Evolutionary conservation across 1,140 invertebrate species (phyloP).

Genomic region (Nephotettix cincticeps): DNA sequence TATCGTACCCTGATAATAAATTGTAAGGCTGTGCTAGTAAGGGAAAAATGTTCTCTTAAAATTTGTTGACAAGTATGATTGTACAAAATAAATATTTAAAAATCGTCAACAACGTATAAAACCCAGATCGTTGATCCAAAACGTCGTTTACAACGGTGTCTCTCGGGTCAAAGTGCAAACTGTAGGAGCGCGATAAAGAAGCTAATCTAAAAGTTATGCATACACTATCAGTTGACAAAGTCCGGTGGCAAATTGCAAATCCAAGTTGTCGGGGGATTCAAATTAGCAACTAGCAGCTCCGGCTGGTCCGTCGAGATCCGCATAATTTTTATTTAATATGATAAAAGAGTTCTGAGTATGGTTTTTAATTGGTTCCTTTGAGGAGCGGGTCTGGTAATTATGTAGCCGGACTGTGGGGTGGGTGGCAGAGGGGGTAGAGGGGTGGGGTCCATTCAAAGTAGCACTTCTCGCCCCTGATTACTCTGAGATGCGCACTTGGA

Average conservation of each 20-base stretch:
- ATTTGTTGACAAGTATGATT: too few species aligned
- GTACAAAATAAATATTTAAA: too few species aligned
- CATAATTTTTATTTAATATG: conserved; percentile 23
- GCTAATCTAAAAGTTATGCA: conserved; percentile 1
- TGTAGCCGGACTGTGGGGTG: conserved; percentile 1
- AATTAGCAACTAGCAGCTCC: background rate
- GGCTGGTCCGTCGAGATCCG: background rate
- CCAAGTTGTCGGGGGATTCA: conserved; percentile 9
- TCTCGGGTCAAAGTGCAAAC: too few species aligned
- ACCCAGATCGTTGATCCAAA: too few species aligned
- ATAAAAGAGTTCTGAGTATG: conserved; percentile 1
- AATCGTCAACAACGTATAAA: too few species aligned
- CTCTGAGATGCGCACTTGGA: background rate
- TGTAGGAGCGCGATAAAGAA: background rate
- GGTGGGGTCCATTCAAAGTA: conserved; percentile 3
- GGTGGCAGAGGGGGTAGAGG: background rate
- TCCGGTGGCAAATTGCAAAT: background rate
- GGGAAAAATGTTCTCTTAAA: too few species aligned
- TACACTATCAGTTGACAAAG: background rate
- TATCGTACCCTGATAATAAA: too few species aligned
- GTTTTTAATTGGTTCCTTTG: conserved; percentile 8
- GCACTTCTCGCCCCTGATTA: background rate
- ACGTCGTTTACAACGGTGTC: too few species aligned
- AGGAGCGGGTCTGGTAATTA: conserved; percentile 1
- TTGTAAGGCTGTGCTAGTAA: too few species aligned